Percentiles rank a stretch among this genome's conserved stretches.
Conservation (phyloP, 2,113 vertebrate species). For the Muscicapa adusta region DNA sequence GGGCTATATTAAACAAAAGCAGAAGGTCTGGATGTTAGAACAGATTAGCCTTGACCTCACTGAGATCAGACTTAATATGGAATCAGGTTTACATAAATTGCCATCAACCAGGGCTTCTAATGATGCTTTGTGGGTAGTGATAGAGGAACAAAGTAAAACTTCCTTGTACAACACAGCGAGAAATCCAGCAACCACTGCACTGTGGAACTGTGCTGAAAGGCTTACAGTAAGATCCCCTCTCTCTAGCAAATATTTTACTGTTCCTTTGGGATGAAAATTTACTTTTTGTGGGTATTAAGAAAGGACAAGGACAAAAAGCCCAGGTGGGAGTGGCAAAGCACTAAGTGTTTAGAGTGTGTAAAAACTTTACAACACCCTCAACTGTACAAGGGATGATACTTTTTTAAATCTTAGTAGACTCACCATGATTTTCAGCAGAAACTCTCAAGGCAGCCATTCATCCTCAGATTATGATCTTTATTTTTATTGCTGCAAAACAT, state of each 20-base stretch:
- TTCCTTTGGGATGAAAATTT: background rate
- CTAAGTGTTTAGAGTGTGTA: background rate
- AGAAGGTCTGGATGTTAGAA: slow-evolving; percentile 58
- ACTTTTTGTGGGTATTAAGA: background rate
- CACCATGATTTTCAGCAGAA: background rate
- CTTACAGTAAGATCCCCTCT: background rate
- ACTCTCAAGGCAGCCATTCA: background rate
- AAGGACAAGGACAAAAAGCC: background rate
- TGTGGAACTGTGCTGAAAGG: background rate
- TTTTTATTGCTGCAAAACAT: background rate
- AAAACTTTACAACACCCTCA: background rate
- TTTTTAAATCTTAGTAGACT: background rate
- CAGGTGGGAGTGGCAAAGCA: background rate
- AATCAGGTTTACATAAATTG: slow-evolving; percentile 45
- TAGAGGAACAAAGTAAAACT: background rate
- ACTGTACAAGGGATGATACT: background rate
- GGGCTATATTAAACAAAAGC: slow-evolving; percentile 66
- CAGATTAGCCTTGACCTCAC: slow-evolving; percentile 62
- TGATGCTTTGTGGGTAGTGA: background rate
- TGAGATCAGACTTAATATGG: slow-evolving; percentile 59
- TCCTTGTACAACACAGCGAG: background rate
- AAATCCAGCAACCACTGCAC: background rate
- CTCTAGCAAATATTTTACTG: background rate
- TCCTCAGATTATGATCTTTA: background rate
- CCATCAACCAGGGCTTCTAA: background rate